Evolutionary conservation across 2,113 vertebrate species (phyloP).

Genomic region (Diadophis punctatus): DNA sequence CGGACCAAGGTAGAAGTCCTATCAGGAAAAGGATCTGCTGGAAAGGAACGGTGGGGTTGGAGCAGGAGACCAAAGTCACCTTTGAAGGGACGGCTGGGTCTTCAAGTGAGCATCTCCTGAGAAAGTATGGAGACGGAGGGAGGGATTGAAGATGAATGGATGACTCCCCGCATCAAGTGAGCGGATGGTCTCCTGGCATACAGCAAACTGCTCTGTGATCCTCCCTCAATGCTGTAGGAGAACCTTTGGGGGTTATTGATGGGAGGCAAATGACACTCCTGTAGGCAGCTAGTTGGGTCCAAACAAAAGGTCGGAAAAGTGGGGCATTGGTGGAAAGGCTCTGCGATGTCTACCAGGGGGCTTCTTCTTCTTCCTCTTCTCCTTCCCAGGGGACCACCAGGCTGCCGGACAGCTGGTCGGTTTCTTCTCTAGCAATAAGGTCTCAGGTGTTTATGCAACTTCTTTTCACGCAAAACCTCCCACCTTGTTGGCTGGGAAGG

Average conservation of each 20-base stretch:
- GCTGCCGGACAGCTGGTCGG: not conserved
- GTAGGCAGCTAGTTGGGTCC: too few relatives aligned
- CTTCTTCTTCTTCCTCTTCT: not conserved
- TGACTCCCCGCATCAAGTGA: too few relatives aligned
- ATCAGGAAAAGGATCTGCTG: not conserved
- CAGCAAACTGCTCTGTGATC: not conserved
- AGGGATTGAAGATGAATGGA: not conserved
- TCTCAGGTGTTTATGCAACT: rapidly evolving
- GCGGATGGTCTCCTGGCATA: not conserved
- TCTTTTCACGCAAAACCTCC: not conserved
- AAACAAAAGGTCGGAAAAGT: not conserved
- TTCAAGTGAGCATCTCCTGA: not conserved
- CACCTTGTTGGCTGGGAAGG: not conserved
- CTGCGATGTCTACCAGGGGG: not conserved
- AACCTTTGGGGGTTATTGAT: not conserved
- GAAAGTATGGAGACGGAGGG: not conserved
- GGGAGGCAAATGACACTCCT: not conserved
- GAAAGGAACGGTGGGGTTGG: not conserved
- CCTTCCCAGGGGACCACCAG: not conserved
- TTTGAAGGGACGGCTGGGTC: too few relatives aligned
- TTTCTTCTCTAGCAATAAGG: not conserved
- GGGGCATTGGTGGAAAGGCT: not conserved
- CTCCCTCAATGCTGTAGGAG: not conserved
- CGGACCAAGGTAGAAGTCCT: not conserved
- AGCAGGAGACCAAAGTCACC: not conserved